These are phyloP conservation scores for Setophaga petechia DNA, from an alignment of 2,113 vertebrate genomes.

Conservation along the genomic window DNA sequence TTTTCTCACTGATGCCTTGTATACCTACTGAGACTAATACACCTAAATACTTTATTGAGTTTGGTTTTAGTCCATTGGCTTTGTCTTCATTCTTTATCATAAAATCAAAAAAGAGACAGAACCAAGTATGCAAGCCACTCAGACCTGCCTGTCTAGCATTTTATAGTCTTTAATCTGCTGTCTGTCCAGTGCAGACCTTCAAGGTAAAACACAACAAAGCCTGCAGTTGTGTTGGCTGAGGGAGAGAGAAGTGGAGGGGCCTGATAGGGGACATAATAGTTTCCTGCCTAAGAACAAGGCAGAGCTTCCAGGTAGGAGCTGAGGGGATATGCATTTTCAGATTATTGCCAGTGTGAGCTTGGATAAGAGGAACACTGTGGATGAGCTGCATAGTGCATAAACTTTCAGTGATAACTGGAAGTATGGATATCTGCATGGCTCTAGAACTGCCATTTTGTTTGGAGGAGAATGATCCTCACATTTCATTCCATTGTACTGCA, in stretches of 20 bases:
- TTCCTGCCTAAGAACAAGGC: neutral
- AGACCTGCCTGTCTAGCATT: neutral
- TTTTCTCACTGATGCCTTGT: neutral
- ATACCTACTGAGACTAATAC: neutral
- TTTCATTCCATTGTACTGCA: neutral
- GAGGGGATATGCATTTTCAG: neutral
- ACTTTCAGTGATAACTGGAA: neutral
- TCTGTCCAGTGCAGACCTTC: neutral
- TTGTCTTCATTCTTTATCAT: neutral
- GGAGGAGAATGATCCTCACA: neutral
- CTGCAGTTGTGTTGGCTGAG: neutral
- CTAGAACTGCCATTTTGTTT: neutral
- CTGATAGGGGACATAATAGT: neutral
- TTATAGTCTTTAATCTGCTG: neutral
- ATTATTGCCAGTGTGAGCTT: fast-evolving
- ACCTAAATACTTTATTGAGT: neutral
- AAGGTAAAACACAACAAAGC: neutral
- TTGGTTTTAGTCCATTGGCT: neutral
- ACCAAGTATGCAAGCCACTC: neutral
- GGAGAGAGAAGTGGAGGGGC: neutral
- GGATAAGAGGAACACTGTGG: neutral
- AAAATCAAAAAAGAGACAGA: neutral
- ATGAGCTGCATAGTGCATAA: neutral
- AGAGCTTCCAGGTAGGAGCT: neutral
- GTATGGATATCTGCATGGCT: neutral